Conservation (phyloP, 1,140 invertebrate species). For the Archivesica marissinica region DNA sequence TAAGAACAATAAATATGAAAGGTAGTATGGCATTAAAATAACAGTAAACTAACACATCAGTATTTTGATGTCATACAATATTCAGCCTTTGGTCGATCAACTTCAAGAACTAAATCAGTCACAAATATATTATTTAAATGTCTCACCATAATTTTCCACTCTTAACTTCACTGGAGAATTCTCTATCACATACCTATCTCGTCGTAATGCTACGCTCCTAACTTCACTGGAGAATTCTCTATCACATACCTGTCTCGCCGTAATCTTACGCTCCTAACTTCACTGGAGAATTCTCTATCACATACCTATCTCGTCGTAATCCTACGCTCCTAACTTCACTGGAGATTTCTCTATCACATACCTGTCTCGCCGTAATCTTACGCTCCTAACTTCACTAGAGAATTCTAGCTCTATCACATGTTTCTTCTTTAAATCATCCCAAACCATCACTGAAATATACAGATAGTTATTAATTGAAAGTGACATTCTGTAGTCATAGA, state of each 20-base stretch:
- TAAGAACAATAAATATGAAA: too few species aligned
- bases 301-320: slow-evolving; percentile 93
- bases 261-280: slow-evolving; percentile 95
- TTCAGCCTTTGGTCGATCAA: too few species aligned
- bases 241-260: slow-evolving; percentile 90
- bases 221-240: slow-evolving; percentile 97
- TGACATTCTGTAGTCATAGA: too few species aligned
- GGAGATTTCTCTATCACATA: slow-evolving; percentile 92
- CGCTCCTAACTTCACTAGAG: slow-evolving; percentile 94
- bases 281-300: slow-evolving; percentile 97
- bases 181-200: slow-evolving; percentile 90
- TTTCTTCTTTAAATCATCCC: slow-evolving; percentile 98
- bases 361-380: slow-evolving; percentile 94
- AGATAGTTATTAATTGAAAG: too few species aligned
- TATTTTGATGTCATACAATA: too few species aligned
- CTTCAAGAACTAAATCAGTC: too few species aligned
- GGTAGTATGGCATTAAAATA: too few species aligned
- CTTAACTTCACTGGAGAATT: slow-evolving; percentile 95
- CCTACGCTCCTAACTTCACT: slow-evolving; percentile 95
- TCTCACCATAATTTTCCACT: slow-evolving; percentile 95
- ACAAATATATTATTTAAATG: slow-evolving; percentile 83
- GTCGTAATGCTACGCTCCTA: slow-evolving; percentile 93
- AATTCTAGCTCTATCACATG: slow-evolving; percentile 97
- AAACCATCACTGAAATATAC: slow-evolving; percentile 94
- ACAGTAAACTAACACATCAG: too few species aligned